Base-by-base conservation (phyloP, 1,140 invertebrate species). In the Colletes latitarsis region DNA sequence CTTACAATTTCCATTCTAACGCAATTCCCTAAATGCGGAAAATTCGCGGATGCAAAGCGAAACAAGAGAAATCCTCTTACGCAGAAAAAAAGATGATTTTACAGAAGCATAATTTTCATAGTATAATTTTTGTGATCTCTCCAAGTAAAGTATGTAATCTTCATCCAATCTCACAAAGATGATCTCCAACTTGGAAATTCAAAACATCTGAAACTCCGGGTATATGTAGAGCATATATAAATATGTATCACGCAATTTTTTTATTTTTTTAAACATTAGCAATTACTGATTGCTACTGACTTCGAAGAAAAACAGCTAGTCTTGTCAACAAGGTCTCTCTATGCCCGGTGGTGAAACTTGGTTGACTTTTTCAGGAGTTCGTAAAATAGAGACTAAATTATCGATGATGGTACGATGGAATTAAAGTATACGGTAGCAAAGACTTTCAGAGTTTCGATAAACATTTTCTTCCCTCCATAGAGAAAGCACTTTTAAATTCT, bases 1-100 rank as follows among this genome's bases (percentile, higher is more conserved):
- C 63, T 66, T 66, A 66, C 41, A 46, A 66, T 66, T 66, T 46
- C 63, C 63, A 66, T 66, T 46, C 41, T 19, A 46, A 66, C n/a
- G 63, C 63, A 19, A 46, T 66, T 46, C 41, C n/a, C 21, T 21
- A 10, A 30, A 60, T 12, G 10, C 63, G 17, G 8, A 41, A 17
- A 66, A 46, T 43, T 46, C 63, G 8, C 17, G 14, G 41, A 46
- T 30, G 63, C 41, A 46, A 66, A 46, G 41, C 43, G 62, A 64
- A 66, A 66, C 63, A 64, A 17, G 62, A 64, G 62, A 17, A 64
- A 64, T 64, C 39, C 39, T 43, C 39, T 64, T 64, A 43, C 15
- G 62, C 19, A 43, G 43, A 39, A 64, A 64, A 39, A 30, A 2
- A 30, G 30, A 30, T 30, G 30, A 30, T 30, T 30, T 30, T 2